Evolutionary conservation across 2,113 vertebrate genomes (phyloP), one percentile per base, ranked within the genome.

Genomic region (Hassar affinis): DNA sequence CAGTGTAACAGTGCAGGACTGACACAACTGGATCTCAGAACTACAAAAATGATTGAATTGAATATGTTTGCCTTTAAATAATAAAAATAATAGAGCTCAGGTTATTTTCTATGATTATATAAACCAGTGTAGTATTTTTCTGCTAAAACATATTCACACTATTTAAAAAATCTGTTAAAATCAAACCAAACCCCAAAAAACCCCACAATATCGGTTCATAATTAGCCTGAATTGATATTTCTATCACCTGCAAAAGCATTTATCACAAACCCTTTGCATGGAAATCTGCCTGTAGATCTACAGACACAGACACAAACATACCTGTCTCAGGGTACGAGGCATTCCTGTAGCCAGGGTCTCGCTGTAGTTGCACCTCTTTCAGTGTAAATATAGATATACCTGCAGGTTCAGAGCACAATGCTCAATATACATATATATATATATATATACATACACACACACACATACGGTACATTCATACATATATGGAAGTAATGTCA

Each of bases 261-360:
- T 64, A 18, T 5, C 6, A 3, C 15, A 38, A 64, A 38, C 10
- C 64, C 17, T 17, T 17, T 38, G 33, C 18, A 38, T 20, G 33
- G 17, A 66, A 66, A 33, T 38, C 15, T 18, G 15, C 30, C 8
- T 22, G 62, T 35, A 33, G 0, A 62, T 25, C 61, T 3, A 71
- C 79, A 85, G 11, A 17, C 11, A 45, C 25, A 35, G 3, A 42
- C 22, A 45, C 33, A n/a, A 2, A 59, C 85, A 54, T 92, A 99
- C 98, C 96, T 93, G 97, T 96, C 89, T 99, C 98, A 88, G 96
- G 95, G 92, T 98, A 98, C 33, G 96, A 95, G 81, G 97, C 95
- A 93, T 95, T 99, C 93, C 97, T 95, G 94, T 97, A 99, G 90
- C 98, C 98, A 56, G 97, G 98, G 89, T 99, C 98, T 93, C 97